Base-by-base conservation (phyloP, 2,888 invertebrate genomes). In the Hoplodrina blanda region DNA sequence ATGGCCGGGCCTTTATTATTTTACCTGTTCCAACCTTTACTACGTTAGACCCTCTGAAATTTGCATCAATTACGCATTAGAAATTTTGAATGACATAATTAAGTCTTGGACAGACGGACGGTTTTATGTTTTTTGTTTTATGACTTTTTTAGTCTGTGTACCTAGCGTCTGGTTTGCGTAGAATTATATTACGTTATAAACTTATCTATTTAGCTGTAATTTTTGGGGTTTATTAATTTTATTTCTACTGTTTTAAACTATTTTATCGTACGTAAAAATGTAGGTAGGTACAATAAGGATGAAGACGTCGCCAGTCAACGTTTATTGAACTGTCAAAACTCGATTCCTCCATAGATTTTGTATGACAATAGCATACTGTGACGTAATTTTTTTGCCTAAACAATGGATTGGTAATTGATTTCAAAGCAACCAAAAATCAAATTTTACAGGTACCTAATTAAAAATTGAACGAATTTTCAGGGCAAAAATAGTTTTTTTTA, bases 1-100 rank as follows among this genome's bases (percentile, higher is more conserved):
- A 11, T 41, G 41, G 13, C 41, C 41, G 2, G 13, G 41, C 13
- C 41, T 41, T 41, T 10, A 13, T 90, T 90, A 90, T 91, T 92
- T 90, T 89, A 92, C 92, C 91, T 92, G 87, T 81, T 85, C 19
- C 83, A 85, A 88, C 89, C 91, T 89, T 89, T 84, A 88, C 84
- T 86, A 87, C 86, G 86, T 88, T 87, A 88, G 87, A 89, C 90
- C 93, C 90, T 90, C 92, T 89, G 83, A 88, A 88, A 93, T 94
- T 94, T 93, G 92, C 93, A 93, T 94, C 90, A 91, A 93, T 93
- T 92, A 91, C 89, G 79, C 90, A 90, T 92, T 91, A 91, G 88
- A 90, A 74, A 89, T 92, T 90, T 90, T 84, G 85, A 90, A 93
- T 90, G 85, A 89, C 88, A 90, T 92, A 91, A 93, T 93, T 91